These are phyloP conservation scores for Chlamydotis undulata DNA, from an alignment of 2,113 vertebrate species.

Conservation along the genomic window DNA sequence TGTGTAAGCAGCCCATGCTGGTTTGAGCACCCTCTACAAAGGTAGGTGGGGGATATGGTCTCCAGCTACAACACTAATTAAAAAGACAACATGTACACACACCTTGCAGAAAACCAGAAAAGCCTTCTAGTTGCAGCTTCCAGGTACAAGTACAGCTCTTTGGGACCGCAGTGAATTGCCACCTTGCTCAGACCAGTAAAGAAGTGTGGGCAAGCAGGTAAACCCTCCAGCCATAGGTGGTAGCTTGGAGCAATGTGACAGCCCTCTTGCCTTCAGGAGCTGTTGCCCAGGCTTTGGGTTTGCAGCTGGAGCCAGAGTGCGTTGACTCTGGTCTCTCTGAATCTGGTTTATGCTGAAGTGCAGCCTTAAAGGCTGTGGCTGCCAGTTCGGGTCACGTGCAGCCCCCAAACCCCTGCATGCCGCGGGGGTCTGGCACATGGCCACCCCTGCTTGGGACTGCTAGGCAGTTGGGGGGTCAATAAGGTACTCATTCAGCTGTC, in stretches of 20 bases:
- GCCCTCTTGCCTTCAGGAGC: background rate
- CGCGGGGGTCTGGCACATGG: accelerated
- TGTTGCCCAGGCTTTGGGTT: background rate
- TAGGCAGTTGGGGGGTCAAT: too few relatives aligned
- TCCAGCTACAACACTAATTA: background rate
- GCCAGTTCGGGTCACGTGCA: accelerated
- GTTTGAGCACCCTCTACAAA: background rate
- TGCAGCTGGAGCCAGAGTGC: background rate
- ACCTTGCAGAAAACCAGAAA: background rate
- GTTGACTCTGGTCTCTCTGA: background rate
- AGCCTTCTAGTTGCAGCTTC: background rate
- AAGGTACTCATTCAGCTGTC: background rate
- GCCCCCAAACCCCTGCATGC: background rate
- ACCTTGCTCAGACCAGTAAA: background rate
- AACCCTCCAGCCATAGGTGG: background rate
- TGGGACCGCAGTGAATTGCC: background rate
- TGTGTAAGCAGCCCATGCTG: background rate
- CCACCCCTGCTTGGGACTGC: background rate
- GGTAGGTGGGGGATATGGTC: too few relatives aligned
- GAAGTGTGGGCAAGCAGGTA: background rate
- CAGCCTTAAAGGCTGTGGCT: background rate
- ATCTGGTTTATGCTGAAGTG: background rate
- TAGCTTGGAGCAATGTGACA: background rate
- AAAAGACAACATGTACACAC: background rate
- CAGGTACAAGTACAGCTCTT: background rate